Conservation (phyloP, 1,140 invertebrate genomes). For the Diabrotica undecimpunctata region DNA sequence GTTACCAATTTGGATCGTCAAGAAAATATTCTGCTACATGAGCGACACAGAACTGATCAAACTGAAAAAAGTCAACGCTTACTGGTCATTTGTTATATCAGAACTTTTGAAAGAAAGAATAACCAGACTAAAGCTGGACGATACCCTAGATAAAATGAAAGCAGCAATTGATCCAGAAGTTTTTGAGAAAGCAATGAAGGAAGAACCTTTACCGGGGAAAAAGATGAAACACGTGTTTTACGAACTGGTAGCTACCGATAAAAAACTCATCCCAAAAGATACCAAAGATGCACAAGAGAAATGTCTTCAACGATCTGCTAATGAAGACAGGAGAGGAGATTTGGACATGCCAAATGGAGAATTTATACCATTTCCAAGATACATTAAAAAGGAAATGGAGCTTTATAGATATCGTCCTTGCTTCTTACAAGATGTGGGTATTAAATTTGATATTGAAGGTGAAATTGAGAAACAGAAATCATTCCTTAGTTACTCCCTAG, state of each 20-base stretch:
- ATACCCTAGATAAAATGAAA: constrained; percentile 21
- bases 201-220: background rate
- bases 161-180: constrained; percentile 6
- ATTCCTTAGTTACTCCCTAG: constrained; percentile 22
- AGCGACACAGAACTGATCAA: constrained; percentile 26
- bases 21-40: constrained; percentile 31
- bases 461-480: constrained; percentile 15
- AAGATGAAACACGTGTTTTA: background rate
- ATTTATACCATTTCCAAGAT: too few species aligned
- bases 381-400: constrained; percentile 20
- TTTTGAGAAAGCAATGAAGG: background rate
- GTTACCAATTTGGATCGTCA: constrained; percentile 31
- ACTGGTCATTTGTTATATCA: constrained; percentile 25
- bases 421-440: constrained; percentile 22
- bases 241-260: background rate
- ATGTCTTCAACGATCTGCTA: too few species aligned
- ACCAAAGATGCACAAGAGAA: background rate
- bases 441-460: constrained; percentile 15
- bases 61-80: constrained; percentile 28
- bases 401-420: constrained; percentile 24
- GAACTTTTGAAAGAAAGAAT: constrained; percentile 28
- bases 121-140: constrained; percentile 12
- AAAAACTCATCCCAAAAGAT: background rate
- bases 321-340: too few species aligned
- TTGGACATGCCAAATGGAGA: too few species aligned